phyloP scores from a whole-genome alignment of 2,888 invertebrate species.

The Julus scandinavius region DNA sequence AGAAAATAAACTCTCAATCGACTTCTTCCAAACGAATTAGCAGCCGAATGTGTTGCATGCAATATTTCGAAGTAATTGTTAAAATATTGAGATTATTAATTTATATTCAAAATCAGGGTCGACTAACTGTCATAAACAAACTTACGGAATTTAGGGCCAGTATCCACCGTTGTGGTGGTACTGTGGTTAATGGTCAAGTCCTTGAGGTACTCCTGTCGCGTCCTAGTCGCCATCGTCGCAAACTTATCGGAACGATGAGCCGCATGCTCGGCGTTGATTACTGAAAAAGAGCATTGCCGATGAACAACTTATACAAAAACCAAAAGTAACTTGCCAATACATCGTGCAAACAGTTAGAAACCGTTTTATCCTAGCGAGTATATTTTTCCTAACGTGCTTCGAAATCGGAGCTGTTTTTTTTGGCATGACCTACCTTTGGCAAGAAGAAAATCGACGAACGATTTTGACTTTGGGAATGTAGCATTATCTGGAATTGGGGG shows the following conservation, averaged over 20 bases:
- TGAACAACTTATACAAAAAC: too few species aligned
- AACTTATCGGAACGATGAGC: constrained; percentile 97
- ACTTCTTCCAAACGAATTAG: too few species aligned
- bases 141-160: constrained; percentile 88
- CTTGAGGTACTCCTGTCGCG: constrained; percentile 93
- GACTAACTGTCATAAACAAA: constrained; percentile 59
- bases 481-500: constrained; percentile 92
- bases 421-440: constrained; percentile 76
- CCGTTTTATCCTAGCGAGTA: too few species aligned
- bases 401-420: not conserved
- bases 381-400: too few species aligned
- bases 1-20: constrained; percentile 45
- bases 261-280: constrained; percentile 96
- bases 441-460: constrained; percentile 93
- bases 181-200: constrained; percentile 88
- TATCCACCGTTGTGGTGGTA: constrained; percentile 82
- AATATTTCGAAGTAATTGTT: too few species aligned
- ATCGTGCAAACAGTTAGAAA: not conserved
- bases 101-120: not conserved
- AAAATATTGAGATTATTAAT: too few species aligned
- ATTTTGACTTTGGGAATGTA: constrained; percentile 86
- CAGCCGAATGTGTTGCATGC: too few species aligned
- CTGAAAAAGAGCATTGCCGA: constrained; percentile 65
- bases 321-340: not conserved
- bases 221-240: constrained; percentile 95